Evolutionary conservation across 37 sponge, comb jelly and placozoan genomes (phyloP), one percentile per base, ranked within the genome.

Genomic region (Aplysina aerophoba): DNA sequence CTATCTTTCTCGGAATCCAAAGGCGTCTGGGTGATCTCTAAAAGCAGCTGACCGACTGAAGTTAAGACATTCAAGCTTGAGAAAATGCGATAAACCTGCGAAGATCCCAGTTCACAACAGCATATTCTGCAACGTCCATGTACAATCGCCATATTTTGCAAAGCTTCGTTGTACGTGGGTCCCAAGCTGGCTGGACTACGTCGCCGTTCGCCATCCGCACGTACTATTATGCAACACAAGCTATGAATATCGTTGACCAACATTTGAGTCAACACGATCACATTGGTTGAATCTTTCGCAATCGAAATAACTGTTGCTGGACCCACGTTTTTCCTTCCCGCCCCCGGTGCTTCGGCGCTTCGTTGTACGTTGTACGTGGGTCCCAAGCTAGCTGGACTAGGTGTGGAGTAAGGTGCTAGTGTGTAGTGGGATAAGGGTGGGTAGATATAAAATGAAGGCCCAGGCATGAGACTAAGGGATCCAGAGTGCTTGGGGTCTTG

Each of bases 311-410:
- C 63, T 62, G 63, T 8, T 62, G 63, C 63, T 62, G 63, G 63
- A 62, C 63, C 63, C 63, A 62, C 63, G 63, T 62, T 62, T 62
- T 8, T 62, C 63, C 63, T 62, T 62, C 27, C 12, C 63, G 12
- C 63, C 63, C 63, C 63, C 12, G 63, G 63, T 13, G 12, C 63
- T 62, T 62, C 25, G 4, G 63, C 12, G 27, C 63, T 22, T 27
- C 4, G n/a, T n/a, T n/a, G n/a, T 25, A 13, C 27, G 6, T 11
- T 44, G 8, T 44, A 44, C 8, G 50, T 44, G 50, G 63, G 63
- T 22, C 12, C 63, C 3, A 22, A 62, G 4, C 63, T 62, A 13
- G 63, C 63, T 62, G 12, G 63, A 62, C 63, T 62, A 62, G 63
- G n/a, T n/a, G n/a, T n/a, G n/a, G n/a, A n/a, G n/a, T n/a, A n/a